Base-by-base conservation (phyloP, 2,113 vertebrate species). In the Gorilla gorilla region DNA sequence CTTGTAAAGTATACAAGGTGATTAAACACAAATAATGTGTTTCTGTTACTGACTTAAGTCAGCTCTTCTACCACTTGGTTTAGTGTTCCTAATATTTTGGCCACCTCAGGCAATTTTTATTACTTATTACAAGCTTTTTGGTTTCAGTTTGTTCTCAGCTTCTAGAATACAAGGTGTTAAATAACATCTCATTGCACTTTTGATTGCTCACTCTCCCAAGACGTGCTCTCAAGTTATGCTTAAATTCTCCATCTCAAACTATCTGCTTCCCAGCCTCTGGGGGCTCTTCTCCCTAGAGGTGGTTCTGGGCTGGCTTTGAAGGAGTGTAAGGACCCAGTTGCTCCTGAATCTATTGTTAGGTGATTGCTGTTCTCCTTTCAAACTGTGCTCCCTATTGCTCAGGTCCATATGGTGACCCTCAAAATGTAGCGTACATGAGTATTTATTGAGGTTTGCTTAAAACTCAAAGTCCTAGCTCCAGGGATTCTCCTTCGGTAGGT, bases 91-190 rank as follows among this genome's bases (percentile, higher is more conserved):
- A 25, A n/a, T 35, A 88, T 84, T 88, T 80, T 94, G 79, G 17
- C 64, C 68, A 32, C 32, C 38, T 88, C 35, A 16, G 45, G 48
- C 18, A 64, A 70, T 84, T 84, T 83, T 66, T 59, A 88, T 66
- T 70, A 68, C 6, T 88, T 59, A 90, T 40, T 93, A 35, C 22
- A 76, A 70, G 40, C 3, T 97, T 94, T 89, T 89, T 55, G 61
- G 30, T 93, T 93, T 76, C 25, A 75, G 20, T 89, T 50, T 93
- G 57, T 57, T 80, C 82, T 91, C 73, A 59, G 78, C 38, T 92
- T 93, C 79, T 78, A 59, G 73, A 82, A 89, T 20, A 75, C 22
- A 70, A 70, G 61, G 18, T 68, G 48, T 94, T 81, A 64, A 82
- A 64, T n/a, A 40, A 22, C 48, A n/a, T 3, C 45, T 6, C 27